Base-by-base conservation (phyloP, 35 echinoderm and acorn worm species). In the Apostichopus parvimensis region DNA sequence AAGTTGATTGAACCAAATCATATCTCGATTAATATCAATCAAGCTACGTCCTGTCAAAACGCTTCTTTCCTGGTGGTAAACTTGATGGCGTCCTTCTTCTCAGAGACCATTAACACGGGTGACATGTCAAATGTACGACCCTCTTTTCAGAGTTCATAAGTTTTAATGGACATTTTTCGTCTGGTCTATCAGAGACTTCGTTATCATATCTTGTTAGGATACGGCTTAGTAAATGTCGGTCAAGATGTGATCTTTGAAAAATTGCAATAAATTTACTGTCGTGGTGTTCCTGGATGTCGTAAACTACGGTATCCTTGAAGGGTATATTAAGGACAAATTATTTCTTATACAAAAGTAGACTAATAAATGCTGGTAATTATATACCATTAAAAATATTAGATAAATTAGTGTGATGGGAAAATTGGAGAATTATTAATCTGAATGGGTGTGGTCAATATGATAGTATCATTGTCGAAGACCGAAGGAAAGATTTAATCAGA, bases 1-100 rank as follows among this genome's bases (percentile, higher is more conserved):
- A 84, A 84, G 54, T 56, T 84, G 81, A 84, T 84, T 84, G 81
- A 84, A 58, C 9, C 81, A 60, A 84, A 84, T 84, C 53, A 84
- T 84, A 84, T 13, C 55, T 58, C 81, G 81, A 84, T 84, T 84
- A 84, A 84, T 84, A 84, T 58, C 81, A 84, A 84, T 84, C 81
- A 58, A 84, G 20, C 54, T 24, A 59, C 54, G 81, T 84, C 81
- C 81, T 84, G 81, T 84, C 81, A 84, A 56, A 84, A 58, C 81
- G 57, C 21, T 7, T 14, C 81, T 21, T 59, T 59, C 15, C 81
- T 6, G 56, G 81, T 84, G 81, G 81, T 59, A 59, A 59, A 54
- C 20, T 58, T 58, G 81, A 84, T 84, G 81, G 81, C 81, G 81
- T 84, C 54, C 81, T 84, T 84, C 81, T 59, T 58, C 56, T 84